These are phyloP conservation scores for Thalassarche chlororhynchos DNA, from an alignment of 2,113 vertebrate genomes.

Conservation along the genomic window DNA sequence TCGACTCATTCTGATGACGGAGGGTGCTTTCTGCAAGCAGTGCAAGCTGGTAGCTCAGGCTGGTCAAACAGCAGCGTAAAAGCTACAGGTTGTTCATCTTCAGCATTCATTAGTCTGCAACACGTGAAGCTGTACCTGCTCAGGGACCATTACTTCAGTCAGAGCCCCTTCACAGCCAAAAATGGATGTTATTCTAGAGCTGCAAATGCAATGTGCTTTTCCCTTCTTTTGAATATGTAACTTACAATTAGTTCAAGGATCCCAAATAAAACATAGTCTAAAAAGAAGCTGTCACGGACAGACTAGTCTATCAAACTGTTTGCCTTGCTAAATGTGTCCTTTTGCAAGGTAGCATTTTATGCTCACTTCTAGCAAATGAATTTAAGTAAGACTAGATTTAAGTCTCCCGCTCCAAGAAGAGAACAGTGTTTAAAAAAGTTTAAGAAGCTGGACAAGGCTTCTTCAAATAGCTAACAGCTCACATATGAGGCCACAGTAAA, in stretches of 20 bases:
- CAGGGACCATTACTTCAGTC: neutral
- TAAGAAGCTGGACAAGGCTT: neutral
- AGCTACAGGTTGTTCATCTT: neutral
- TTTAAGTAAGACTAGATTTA: neutral
- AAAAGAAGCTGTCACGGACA: neutral
- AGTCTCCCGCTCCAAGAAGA: neutral
- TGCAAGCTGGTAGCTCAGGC: neutral
- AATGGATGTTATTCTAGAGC: neutral
- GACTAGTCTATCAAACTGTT: neutral
- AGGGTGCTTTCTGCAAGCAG: neutral
- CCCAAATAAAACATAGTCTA: neutral
- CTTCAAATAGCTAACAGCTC: neutral
- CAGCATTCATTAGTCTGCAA: neutral
- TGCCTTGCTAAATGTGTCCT: neutral
- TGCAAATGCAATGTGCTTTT: neutral
- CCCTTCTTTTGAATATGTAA: neutral
- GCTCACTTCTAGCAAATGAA: neutral
- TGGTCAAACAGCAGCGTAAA: neutral
- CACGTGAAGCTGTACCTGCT: slow-evolving; percentile 27
- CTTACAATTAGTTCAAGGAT: neutral
- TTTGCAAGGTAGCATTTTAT: neutral
- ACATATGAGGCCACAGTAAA: neutral
- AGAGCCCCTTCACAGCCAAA: slow-evolving; percentile 24
- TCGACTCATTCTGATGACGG: neutral
- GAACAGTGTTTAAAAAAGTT: neutral